A percentile compares a stretch with the other conserved stretches of the same genome.
Evolutionary conservation across 2,113 vertebrate genomes (phyloP).

Genomic region (Tympanuchus pallidicinctus): DNA sequence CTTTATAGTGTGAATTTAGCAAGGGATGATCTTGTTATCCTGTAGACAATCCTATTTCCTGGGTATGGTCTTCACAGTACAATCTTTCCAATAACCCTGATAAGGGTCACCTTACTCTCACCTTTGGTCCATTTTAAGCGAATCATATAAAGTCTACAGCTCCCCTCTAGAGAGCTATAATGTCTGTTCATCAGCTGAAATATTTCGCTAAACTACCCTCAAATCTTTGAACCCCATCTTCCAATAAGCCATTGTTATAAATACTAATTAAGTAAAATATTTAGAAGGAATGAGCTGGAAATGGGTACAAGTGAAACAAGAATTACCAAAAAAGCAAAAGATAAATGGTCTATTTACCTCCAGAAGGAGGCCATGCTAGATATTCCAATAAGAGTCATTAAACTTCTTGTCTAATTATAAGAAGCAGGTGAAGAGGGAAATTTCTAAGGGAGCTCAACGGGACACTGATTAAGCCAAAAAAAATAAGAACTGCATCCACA

Average conservation of each 20-base stretch:
- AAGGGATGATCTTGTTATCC: constrained; percentile 26
- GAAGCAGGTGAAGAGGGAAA: constrained; percentile 35
- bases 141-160: constrained; percentile 31
- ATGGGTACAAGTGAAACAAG: neutral
- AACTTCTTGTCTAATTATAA: constrained; percentile 48
- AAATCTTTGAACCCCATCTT: constrained; percentile 31
- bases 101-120: constrained; percentile 43
- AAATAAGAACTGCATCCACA: neutral
- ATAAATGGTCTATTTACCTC: constrained; percentile 61
- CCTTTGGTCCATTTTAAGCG: constrained; percentile 51
- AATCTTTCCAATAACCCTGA: neutral
- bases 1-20: neutral
- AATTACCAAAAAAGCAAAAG: constrained; percentile 49
- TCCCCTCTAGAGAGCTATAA: constrained; percentile 24
- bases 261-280: constrained; percentile 65
- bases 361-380: constrained; percentile 35
- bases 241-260: constrained; percentile 55
- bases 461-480: constrained; percentile 65
- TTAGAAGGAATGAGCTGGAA: constrained; percentile 40
- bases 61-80: neutral
- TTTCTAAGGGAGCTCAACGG: constrained; percentile 35
- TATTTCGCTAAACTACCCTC: constrained; percentile 42
- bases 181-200: constrained; percentile 30
- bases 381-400: constrained; percentile 61
- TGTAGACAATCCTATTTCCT: constrained; percentile 27